Evolutionary conservation across 1,140 invertebrate genomes (phyloP).

Genomic region (Phthorimaea operculella): DNA sequence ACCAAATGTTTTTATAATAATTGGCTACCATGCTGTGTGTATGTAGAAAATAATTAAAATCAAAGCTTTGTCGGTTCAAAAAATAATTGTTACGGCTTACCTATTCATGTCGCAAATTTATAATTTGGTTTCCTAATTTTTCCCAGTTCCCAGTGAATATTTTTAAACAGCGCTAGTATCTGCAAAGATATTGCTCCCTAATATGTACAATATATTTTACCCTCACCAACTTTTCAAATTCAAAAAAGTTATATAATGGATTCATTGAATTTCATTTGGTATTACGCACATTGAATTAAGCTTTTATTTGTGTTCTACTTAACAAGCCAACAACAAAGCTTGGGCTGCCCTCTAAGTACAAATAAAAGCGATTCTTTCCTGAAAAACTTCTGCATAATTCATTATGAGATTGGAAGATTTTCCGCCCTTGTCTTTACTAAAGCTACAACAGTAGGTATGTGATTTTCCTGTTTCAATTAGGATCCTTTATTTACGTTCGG

Average conservation of each 20-base stretch:
- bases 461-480: too few relatives aligned
- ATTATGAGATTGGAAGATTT: background rate
- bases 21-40: too few relatives aligned
- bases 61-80: too few relatives aligned
- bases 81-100: too few relatives aligned
- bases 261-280: background rate
- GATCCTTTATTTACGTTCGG: too few relatives aligned
- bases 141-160: too few relatives aligned
- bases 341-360: background rate
- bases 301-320: constrained; percentile 1
- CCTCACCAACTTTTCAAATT: background rate
- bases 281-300: background rate
- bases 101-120: too few relatives aligned
- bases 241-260: background rate
- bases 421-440: background rate
- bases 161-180: too few relatives aligned
- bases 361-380: background rate
- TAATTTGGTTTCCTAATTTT: too few relatives aligned
- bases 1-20: too few relatives aligned
- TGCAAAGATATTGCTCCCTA: background rate
- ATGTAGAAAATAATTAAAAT: too few relatives aligned
- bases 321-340: background rate
- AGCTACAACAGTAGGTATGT: too few relatives aligned
- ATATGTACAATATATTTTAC: constrained; percentile 23
- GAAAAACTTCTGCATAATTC: constrained; percentile 5